A percentile compares a stretch with the other conserved stretches of the same genome.
These are phyloP conservation scores for Araneus ventricosus DNA, from an alignment of 1,140 invertebrate species.

Conservation along the genomic window DNA sequence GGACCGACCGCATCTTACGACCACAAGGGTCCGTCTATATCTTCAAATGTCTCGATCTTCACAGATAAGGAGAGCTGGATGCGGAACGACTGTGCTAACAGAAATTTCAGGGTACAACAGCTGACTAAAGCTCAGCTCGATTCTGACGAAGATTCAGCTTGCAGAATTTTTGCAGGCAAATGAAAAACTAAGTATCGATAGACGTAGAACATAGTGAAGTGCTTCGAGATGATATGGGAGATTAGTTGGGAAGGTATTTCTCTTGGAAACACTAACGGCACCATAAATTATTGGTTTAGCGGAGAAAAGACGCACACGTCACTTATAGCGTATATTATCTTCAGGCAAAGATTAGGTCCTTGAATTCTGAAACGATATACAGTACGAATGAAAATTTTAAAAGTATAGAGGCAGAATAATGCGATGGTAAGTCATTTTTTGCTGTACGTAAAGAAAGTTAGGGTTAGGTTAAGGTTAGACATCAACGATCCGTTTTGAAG, in stretches of 20 bases:
- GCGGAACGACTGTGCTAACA: slow-evolving; percentile 7
- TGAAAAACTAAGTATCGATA: background rate
- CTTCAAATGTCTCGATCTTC: background rate
- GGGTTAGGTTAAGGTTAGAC: too few species aligned
- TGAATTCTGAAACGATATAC: too few species aligned
- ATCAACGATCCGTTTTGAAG: too few species aligned
- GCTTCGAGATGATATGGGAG: background rate
- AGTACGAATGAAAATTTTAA: too few species aligned
- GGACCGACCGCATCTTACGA: background rate
- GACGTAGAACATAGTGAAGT: background rate
- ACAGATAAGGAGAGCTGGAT: background rate
- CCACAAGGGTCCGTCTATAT: background rate
- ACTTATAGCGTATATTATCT: background rate
- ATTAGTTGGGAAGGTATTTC: background rate
- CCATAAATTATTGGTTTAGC: background rate
- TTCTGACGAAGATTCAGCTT: background rate
- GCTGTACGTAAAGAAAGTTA: too few species aligned
- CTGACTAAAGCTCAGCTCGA: background rate
- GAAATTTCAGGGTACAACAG: background rate
- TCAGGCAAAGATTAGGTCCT: too few species aligned
- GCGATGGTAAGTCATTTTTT: too few species aligned
- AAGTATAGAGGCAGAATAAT: too few species aligned
- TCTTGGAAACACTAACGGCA: background rate
- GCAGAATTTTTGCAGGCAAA: background rate
- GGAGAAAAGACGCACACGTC: background rate